Evolutionary conservation across 2,888 invertebrate genomes (phyloP), one percentile per base, ranked within the genome.

Genomic region (Lottia scabra): DNA sequence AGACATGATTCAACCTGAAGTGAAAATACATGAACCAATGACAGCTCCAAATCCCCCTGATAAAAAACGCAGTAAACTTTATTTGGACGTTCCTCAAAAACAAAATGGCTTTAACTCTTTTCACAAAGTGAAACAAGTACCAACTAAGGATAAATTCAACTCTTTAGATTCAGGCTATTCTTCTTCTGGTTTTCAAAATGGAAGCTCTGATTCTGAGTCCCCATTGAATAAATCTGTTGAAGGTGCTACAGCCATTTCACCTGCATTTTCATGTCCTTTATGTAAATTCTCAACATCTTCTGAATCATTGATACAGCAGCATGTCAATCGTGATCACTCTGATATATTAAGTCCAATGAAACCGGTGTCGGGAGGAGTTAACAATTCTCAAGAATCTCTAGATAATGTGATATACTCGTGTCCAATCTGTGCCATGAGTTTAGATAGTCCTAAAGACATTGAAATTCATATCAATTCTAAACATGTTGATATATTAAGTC

Each of bases 401-500:
- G 93, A 27, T n/a, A n/a, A n/a, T 23, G 63, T 70, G 38, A 19
- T 68, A 62, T 73, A 73, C 43, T 48, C 93, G 78, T 96, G 96
- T 87, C 95, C 96, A 0, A 92, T 96, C 64, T 96, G 96, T 89
- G 92, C 94, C 86, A 91, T 92, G 65, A 93, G 93, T 81, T 93
- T 93, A n/a, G 78, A 81, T 63, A 81, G 84, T 30, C 82, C 83
- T 46, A 92, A 94, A 2, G 95, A 95, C 87, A 92, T 96, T 68
- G 95, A 95, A 89, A 90, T 95, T 67, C 96, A 96, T 87, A 95
- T 96, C 0, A 95, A 95, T 90, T 94, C 94, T 72, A 95, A 95
- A 84, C 95, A 96, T 87, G 92, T 93, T 84, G 95, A 95, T 90
- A 94, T 95, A 80, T 90, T 95, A 71, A 95, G 94, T 88, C 95